Percentiles rank a stretch among this genome's conserved stretches.
Conservation (phyloP, 2,113 vertebrate genomes). For the Rhynchomys soricoides region DNA sequence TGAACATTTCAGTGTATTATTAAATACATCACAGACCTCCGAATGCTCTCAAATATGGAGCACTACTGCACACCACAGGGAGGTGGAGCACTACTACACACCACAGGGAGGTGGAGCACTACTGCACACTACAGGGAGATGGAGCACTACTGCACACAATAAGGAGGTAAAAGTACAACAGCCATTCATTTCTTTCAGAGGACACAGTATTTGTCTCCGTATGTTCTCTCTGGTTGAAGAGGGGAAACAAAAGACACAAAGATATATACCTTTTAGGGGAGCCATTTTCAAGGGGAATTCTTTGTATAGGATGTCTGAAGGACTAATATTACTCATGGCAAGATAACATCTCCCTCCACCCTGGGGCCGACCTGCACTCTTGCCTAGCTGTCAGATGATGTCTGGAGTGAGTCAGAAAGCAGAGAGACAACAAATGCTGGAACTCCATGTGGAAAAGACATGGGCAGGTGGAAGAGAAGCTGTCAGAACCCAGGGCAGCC, state of each 20-base stretch:
- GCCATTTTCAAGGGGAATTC: background rate
- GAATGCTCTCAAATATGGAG: background rate
- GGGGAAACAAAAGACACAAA: background rate
- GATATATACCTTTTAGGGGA: background rate
- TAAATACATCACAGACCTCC: background rate
- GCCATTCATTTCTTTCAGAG: background rate
- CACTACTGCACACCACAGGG: background rate
- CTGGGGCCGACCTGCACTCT: background rate
- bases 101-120: no score
- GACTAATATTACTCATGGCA: background rate
- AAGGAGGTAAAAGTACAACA: background rate
- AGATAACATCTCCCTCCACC: background rate
- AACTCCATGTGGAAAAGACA: background rate
- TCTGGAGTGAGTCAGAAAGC: background rate
- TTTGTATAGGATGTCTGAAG: background rate
- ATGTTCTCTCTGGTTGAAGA: background rate
- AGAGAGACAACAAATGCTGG: background rate
- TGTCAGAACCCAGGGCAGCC: background rate
- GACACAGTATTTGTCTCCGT: background rate
- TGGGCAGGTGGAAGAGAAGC: background rate
- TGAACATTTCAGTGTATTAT: background rate
- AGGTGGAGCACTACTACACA: background rate
- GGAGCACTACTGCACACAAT: background rate
- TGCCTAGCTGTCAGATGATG: background rate
- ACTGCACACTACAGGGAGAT: no score